These are phyloP conservation scores for Drosophila athabasca DNA, from an alignment of 1,140 invertebrate species.

Conservation along the genomic window DNA sequence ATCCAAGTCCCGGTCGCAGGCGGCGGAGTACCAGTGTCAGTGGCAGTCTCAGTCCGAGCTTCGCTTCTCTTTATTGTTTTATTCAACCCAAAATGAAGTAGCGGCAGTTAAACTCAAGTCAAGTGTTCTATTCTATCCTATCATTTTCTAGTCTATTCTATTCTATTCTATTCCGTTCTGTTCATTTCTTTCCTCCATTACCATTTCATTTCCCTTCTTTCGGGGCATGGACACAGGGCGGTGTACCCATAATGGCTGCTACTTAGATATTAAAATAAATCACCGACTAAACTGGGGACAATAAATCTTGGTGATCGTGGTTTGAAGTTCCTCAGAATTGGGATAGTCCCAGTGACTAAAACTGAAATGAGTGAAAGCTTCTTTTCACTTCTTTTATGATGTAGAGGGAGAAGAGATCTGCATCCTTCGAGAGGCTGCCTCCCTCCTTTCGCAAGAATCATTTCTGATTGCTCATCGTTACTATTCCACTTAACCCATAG, in stretches of 20 bases:
- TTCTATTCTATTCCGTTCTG: slow-evolving; percentile 29
- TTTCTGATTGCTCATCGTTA: slow-evolving; percentile 9
- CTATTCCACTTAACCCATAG: slow-evolving; percentile 48
- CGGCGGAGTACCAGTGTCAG: too few species aligned
- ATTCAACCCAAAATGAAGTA: slow-evolving; percentile 70
- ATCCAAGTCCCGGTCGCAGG: too few species aligned
- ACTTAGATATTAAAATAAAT: slow-evolving; percentile 58
- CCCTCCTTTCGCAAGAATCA: not conserved
- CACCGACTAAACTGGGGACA: slow-evolving; percentile 64
- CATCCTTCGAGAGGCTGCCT: not conserved
- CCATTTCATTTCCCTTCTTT: not conserved
- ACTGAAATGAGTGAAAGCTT: slow-evolving; percentile 3
- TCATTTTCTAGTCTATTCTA: not conserved
- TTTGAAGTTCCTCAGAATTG: not conserved
- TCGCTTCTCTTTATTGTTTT: slow-evolving; percentile 73
- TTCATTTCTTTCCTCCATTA: slow-evolving; percentile 23
- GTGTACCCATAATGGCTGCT: slow-evolving; percentile 42
- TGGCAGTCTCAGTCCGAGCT: slow-evolving; percentile 35
- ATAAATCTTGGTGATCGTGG: slow-evolving; percentile 46
- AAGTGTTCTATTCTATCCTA: slow-evolving; percentile 56
- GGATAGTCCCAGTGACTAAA: slow-evolving; percentile 20
- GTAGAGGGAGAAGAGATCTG: not conserved
- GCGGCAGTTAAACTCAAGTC: slow-evolving; percentile 65
- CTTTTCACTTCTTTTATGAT: slow-evolving; percentile 20
- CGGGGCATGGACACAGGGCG: slow-evolving; percentile 1